Base-by-base conservation (phyloP, 2,797 vertebrate species). In the Fringilla coelebs region DNA sequence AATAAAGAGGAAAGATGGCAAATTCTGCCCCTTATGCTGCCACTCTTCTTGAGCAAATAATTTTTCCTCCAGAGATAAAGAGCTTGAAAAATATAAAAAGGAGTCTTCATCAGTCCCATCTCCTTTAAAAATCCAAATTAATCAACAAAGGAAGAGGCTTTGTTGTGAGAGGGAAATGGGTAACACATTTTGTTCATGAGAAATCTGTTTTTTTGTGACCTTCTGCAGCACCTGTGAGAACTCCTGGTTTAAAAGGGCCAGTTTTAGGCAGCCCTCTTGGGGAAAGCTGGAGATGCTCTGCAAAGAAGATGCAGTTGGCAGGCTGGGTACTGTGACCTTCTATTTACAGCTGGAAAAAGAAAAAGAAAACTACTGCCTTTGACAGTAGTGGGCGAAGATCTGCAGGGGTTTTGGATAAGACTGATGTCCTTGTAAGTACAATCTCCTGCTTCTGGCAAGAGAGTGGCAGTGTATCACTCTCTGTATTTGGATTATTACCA, bases 401-500 rank as follows among this genome's bases (percentile, higher is more conserved):
- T 94, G 67, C 60, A 85, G 61, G 60, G 87, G 24, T 83, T 92
- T 96, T 76, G 65, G 85, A 21, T 61, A 85, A 82, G 81, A 51
- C 74, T 74, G 63, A 67, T 93, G 84, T 61, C 52, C 75, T 85
- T 82, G 31, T 78, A 62, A 84, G 73, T 70, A 70, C 70, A 75
- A 7, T 29, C 68, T 91, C 41, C 73, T 2, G 29, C 75, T 95
- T 89, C 79, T 94, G 76, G 85, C 79, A 92, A 85, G 87, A 83
- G 32, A 78, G 14, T 71, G 41, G 77, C 74, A 92, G 40, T 70
- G 61, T 76, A 71, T 94, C 77, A 79, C 41, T 61, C 60, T 81
- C 92, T 67, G 17, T 81, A 40, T 94, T 89, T 95, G 85, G 79
- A 61, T 91, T 81, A 58, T 82, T 93, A 93, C 71, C 57, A 40